Percentiles rank a stretch among this genome's conserved stretches.
Evolutionary conservation across 2,113 vertebrate genomes (phyloP).

Genomic region (Lathamus discolor): DNA sequence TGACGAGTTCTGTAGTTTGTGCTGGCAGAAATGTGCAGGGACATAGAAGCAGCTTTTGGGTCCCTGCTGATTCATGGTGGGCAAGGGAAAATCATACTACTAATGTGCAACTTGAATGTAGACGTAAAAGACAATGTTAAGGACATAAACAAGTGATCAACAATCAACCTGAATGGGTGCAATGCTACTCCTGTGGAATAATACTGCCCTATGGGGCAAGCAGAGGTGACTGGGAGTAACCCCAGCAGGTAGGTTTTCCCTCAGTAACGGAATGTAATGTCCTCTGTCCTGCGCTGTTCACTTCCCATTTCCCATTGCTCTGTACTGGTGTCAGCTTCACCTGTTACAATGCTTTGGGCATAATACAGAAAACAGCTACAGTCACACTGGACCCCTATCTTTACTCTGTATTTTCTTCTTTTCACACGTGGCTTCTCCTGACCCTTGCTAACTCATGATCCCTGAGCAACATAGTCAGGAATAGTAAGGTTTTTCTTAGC

Average conservation of each 20-base stretch:
- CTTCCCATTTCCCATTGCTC: not conserved
- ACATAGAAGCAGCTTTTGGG: not conserved
- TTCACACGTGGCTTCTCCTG: not conserved
- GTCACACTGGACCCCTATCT: not conserved
- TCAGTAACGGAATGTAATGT: not conserved
- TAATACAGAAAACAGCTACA: not conserved
- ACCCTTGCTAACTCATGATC: not conserved
- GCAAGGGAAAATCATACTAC: not conserved
- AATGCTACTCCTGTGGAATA: not conserved
- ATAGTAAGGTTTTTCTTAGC: not conserved
- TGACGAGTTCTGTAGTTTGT: not conserved
- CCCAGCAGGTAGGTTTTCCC: not conserved
- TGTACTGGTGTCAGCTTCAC: not conserved
- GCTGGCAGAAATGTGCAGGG: not conserved
- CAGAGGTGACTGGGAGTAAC: not conserved
- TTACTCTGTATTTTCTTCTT: not conserved
- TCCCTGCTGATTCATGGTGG: not conserved
- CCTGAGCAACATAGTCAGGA: not conserved
- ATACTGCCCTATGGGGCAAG: not conserved
- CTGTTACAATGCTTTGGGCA: not conserved
- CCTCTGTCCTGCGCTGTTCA: not conserved
- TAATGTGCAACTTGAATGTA: not conserved
- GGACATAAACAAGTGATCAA: not conserved
- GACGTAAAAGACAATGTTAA: not conserved
- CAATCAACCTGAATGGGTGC: not conserved